Percentiles rank a stretch among this genome's conserved stretches.
Conservation (phyloP, 2,888 invertebrate species). For the Nycteola revayana region DNA sequence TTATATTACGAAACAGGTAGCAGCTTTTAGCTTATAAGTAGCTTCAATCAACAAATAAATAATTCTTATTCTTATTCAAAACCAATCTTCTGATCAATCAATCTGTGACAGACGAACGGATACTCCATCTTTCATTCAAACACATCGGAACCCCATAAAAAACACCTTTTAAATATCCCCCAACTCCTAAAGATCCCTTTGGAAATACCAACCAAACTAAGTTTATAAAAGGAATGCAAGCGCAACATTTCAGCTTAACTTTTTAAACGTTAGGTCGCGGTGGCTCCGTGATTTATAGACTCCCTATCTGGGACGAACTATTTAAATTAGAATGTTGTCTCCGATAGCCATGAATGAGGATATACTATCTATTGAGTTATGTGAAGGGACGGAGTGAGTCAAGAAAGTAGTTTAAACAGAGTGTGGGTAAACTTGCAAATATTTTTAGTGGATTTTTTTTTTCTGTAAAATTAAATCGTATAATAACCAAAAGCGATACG, state of each 20-base stretch:
- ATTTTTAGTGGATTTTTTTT: too few relatives aligned
- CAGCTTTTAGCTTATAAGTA: too few relatives aligned
- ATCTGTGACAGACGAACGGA: too few relatives aligned
- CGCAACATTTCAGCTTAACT: constrained; percentile 53
- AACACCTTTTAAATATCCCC: neutral
- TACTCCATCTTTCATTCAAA: too few relatives aligned
- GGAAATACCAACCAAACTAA: constrained; percentile 16
- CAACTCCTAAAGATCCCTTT: constrained; percentile 5
- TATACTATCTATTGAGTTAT: constrained; percentile 54
- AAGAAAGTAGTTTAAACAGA: neutral
- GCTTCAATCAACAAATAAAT: too few relatives aligned
- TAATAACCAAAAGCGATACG: too few relatives aligned
- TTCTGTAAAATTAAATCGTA: too few relatives aligned
- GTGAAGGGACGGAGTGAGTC: constrained; percentile 15
- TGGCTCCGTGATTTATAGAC: constrained; percentile 44
- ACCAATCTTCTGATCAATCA: too few relatives aligned
- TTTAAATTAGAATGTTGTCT: constrained; percentile 72
- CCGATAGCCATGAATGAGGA: constrained; percentile 42
- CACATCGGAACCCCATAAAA: too few relatives aligned
- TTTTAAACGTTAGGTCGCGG: constrained; percentile 51
- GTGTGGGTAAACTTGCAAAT: neutral
- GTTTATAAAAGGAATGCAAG: constrained; percentile 44
- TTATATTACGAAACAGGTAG: too few relatives aligned
- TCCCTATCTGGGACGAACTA: constrained; percentile 53
- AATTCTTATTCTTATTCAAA: too few relatives aligned